A percentile compares a stretch with the other conserved stretches of the same genome.
Evolutionary conservation across 2,888 invertebrate species (phyloP).

Genomic region (Colletes collaris): DNA sequence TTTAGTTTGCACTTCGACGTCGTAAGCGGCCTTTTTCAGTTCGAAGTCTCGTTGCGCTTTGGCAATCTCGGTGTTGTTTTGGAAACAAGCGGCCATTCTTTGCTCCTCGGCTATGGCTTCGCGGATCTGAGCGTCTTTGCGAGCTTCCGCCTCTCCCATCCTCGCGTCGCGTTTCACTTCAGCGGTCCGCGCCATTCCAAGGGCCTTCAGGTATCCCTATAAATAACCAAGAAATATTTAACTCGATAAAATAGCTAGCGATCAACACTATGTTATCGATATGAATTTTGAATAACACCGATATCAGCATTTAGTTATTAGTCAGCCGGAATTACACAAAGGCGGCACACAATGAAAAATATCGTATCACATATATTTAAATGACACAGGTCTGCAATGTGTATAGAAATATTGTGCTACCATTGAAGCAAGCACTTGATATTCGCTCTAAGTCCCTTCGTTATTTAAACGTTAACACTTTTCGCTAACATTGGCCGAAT

Average conservation of each 20-base stretch:
- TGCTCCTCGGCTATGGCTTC: slow-evolving; percentile 99
- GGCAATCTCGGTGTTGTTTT: slow-evolving; percentile 98
- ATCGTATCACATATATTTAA: slow-evolving; percentile 43
- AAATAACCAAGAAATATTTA: slow-evolving; percentile 55
- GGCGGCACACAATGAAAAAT: slow-evolving; percentile 50
- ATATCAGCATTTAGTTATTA: slow-evolving; percentile 47
- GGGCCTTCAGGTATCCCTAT: slow-evolving; percentile 95
- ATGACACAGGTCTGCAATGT: slow-evolving; percentile 50
- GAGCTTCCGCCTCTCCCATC: slow-evolving; percentile 98
- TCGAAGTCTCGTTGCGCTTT: slow-evolving; percentile 98
- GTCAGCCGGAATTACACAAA: slow-evolving; percentile 56
- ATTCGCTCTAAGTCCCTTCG: slow-evolving; percentile 45
- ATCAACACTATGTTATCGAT: slow-evolving; percentile 12
- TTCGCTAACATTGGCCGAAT: slow-evolving; percentile 52
- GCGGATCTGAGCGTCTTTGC: slow-evolving; percentile 95
- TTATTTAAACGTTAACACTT: slow-evolving; percentile 35
- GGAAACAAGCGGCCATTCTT: slow-evolving; percentile 95
- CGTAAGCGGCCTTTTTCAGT: slow-evolving; percentile 98
- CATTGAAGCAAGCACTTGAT: slow-evolving; percentile 58
- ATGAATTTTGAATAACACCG: slow-evolving; percentile 40
- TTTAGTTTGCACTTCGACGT: slow-evolving; percentile 97
- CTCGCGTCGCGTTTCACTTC: slow-evolving; percentile 98
- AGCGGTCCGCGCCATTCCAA: slow-evolving; percentile 97
- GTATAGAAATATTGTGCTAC: slow-evolving; percentile 54
- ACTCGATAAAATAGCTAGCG: background rate